Base-by-base conservation (phyloP, 2,888 invertebrate genomes). In the Lepidochrysops patricia region DNA sequence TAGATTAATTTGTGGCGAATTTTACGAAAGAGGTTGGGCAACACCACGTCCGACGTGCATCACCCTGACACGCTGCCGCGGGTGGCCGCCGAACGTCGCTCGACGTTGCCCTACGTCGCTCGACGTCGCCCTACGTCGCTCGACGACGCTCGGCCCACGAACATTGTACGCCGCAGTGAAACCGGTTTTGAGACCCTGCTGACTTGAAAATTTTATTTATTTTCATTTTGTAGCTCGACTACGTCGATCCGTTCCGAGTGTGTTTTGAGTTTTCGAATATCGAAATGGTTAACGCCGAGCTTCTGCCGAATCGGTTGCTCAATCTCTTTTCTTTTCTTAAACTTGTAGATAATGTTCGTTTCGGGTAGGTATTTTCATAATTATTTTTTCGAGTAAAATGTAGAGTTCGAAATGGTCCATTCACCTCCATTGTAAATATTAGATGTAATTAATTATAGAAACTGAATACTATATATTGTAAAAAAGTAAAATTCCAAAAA, bases 371-470 rank as follows among this genome's bases (percentile, higher is more conserved):
- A 75, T 80, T 76, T n/a, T 80, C 80, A 79, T 84, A 79, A 76
- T 82, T 80, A 75, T 73, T 82, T 73, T 82, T 78, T 74, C 82
- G 80, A 76, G 80, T 83, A 80, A 80, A 80, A 80, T 80, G 83
- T 87, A 85, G 87, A 80, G 80, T 82, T 79, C 82, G 78, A 78
- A 82, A 82, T 82, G 83, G 86, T 87, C 86, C 85, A 77, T 85
- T 87, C 88, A 85, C 88, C 88, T 89, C 86, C 86, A 84, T 87
- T 89, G 89, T 89, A 89, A 89, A 89, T 89, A 89, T 82, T 89
- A 89, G 89, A 78, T 86, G 76, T 89, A 89, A 89, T 86, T 89
- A 88, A 89, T 83, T 84, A 86, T 88, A 89, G 87, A 82, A 64
- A 82, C 86, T 76, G 84, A 86, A 89, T 87, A 86, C 85, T 87